Percentiles rank a stretch among this genome's conserved stretches.
phyloP scores from a whole-genome alignment of 2,113 vertebrate genomes.

The Talpa occidentalis region DNA sequence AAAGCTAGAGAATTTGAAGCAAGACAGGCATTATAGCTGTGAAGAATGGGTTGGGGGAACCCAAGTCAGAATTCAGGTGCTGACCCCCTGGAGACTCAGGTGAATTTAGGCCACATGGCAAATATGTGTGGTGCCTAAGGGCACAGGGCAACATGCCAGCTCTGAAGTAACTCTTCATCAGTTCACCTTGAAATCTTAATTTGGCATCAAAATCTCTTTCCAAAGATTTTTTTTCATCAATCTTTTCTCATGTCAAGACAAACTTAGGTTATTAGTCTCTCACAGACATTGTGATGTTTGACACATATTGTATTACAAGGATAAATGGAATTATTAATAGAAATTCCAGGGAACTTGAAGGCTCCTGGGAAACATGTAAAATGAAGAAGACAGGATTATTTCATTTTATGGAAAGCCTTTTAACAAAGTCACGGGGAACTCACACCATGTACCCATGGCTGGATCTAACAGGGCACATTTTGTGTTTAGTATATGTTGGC shows the following conservation, averaged over 20 bases:
- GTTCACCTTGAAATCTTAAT: conserved; percentile 77
- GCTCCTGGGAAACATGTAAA: conserved; percentile 74
- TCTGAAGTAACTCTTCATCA: conserved; percentile 62
- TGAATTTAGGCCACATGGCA: not conserved
- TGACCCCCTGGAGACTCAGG: not conserved
- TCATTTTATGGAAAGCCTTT: conserved; percentile 64
- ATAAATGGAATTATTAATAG: conserved; percentile 83
- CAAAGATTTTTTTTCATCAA: conserved; percentile 69
- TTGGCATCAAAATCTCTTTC: conserved; percentile 76
- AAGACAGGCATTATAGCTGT: not conserved
- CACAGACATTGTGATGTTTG: conserved; percentile 76
- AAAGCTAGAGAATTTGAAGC: not conserved
- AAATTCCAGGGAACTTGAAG: conserved; percentile 79
- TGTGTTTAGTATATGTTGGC: not conserved
- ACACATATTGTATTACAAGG: conserved; percentile 78
- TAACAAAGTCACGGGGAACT: conserved; percentile 40
- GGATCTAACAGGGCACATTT: not conserved
- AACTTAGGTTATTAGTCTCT: conserved; percentile 79
- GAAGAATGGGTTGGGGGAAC: not conserved
- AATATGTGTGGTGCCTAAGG: not conserved
- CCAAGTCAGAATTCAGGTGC: not conserved
- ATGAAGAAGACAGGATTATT: conserved; percentile 66
- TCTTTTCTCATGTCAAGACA: conserved; percentile 78
- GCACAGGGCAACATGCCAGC: conserved; percentile 2
- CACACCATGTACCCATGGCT: not conserved